Evolutionary conservation across 2,888 invertebrate genomes (phyloP), one percentile per base, ranked within the genome.

Genomic region (Gonocerus acuteangulatus): DNA sequence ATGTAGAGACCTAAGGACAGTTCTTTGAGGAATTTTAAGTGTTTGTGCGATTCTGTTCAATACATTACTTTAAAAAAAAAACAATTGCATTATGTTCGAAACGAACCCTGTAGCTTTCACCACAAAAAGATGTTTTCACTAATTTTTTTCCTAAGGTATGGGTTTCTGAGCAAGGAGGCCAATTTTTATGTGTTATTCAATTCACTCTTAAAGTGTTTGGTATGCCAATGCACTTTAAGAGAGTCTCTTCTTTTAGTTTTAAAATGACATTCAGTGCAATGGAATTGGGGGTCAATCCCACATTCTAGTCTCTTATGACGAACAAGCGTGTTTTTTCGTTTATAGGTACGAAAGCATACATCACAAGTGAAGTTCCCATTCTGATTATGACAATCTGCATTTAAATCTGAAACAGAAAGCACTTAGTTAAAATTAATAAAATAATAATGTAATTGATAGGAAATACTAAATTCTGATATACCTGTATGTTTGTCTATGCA

Each of bases 221-320:
- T 39, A 39, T 39, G n/a, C 9, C 16, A 47, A 21, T 16, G 56
- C 9, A 56, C 21, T 15, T 34, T 13, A 21, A 34, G 39, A 1
- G 21, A 3, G 11, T 32, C 34, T 39, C 48, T 61, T 23, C 36
- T 18, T 16, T 54, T 61, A 1, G 61, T 18, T 18, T 23, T 56
- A 22, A 27, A 44, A 9, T 52, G 34, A 39, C 66, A 66, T 1
- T 48, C 18, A 48, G 67, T 69, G 65, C 75, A 75, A 21, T 68
- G 65, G 64, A 75, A 75, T 57, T 68, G 68, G n/a, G 72, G 71
- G 58, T 71, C 72, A 22, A 72, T 73, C 3, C 74, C 74, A 67
- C 75, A 75, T 60, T 75, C 75, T 68, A 71, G 72, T 42, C 70
- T 73, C 66, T 71, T 66, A 66, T 76, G 76, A 19, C 62, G 52